Evolutionary conservation across 2,113 vertebrate genomes (phyloP).

Genomic region (Amia ocellicauda): DNA sequence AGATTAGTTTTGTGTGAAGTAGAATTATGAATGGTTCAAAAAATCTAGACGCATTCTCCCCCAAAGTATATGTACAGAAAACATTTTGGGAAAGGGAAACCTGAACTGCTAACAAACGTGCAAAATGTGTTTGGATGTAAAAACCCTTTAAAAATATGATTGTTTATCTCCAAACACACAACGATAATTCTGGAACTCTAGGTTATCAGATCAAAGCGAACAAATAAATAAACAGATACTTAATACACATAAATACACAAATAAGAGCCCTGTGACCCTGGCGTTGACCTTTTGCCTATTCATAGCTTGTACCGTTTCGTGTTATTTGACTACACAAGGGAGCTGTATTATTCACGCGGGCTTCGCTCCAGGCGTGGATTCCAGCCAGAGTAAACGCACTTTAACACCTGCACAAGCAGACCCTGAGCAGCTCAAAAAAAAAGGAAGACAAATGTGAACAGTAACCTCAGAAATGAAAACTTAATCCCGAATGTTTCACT

Average conservation of each 20-base stretch:
- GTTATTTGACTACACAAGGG: slow-evolving; percentile 39
- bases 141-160: too few species aligned
- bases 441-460: slow-evolving; percentile 27
- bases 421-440: slow-evolving; percentile 22
- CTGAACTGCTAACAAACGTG: too few species aligned
- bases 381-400: slow-evolving; percentile 46
- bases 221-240: too few species aligned
- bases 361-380: slow-evolving; percentile 42
- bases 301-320: slow-evolving; percentile 40
- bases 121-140: too few species aligned
- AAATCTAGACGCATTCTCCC: too few species aligned
- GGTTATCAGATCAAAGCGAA: too few species aligned
- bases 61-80: too few species aligned
- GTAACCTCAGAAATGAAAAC: slow-evolving; percentile 28
- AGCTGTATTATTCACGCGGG: slow-evolving; percentile 37
- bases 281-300: slow-evolving; percentile 33
- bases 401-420: slow-evolving; percentile 51
- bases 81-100: too few species aligned
- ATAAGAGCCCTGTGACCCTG: slow-evolving; percentile 35
- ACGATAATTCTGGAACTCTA: too few species aligned
- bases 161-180: too few species aligned
- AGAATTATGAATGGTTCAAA: too few species aligned
- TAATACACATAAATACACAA: slow-evolving; percentile 21
- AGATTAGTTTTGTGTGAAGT: too few species aligned
- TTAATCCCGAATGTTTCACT: slow-evolving; percentile 1